Evolutionary conservation across 2,888 invertebrate genomes (phyloP).

Genomic region (Atrina japonica): DNA sequence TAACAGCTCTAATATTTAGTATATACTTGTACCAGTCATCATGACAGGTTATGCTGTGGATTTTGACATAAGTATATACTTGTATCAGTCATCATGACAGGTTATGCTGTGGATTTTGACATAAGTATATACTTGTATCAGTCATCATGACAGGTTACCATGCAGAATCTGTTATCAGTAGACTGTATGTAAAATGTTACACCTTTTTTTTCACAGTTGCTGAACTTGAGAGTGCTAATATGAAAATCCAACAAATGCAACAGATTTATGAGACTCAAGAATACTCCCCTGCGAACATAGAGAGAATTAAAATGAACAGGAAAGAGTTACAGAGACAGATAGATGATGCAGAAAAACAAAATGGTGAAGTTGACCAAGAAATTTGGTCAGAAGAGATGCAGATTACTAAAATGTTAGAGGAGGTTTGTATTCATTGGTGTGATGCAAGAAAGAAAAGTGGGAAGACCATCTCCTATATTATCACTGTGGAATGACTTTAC

Average conservation of each 20-base stretch:
- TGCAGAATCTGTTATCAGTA: too few species aligned
- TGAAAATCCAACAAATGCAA: constrained; percentile 63
- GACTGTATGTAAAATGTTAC: too few species aligned
- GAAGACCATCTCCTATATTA: background rate
- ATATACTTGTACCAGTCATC: too few species aligned
- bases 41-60: too few species aligned
- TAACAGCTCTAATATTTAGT: too few species aligned
- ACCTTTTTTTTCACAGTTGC: constrained; percentile 42
- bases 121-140: too few species aligned
- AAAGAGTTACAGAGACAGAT: constrained; percentile 67
- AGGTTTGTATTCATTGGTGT: constrained; percentile 49
- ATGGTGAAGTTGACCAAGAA: constrained; percentile 63
- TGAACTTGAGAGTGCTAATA: constrained; percentile 56
- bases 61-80: too few species aligned
- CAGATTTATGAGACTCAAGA: constrained; percentile 71
- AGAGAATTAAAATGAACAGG: constrained; percentile 66
- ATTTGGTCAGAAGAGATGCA: constrained; percentile 69
- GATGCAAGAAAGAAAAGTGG: background rate
- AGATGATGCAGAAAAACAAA: constrained; percentile 62
- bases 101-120: too few species aligned
- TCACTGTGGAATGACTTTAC: too few species aligned
- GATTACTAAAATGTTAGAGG: constrained; percentile 66
- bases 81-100: too few species aligned
- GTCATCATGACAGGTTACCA: too few species aligned
- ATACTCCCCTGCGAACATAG: constrained; percentile 73